Base-by-base conservation (phyloP, 2,113 vertebrate species). In the Varanus komodoensis region DNA sequence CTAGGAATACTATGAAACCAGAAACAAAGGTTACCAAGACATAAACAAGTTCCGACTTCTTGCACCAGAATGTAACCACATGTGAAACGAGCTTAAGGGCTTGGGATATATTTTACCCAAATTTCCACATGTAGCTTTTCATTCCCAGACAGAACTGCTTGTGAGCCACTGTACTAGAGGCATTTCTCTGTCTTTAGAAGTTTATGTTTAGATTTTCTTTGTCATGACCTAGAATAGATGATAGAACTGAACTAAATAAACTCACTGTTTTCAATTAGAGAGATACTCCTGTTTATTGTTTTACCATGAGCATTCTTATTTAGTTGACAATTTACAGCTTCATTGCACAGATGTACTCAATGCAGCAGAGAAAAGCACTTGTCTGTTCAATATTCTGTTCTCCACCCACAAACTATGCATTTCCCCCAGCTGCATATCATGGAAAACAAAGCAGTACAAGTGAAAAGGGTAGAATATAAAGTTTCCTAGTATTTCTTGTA, bases 151-250 rank as follows among this genome's bases (percentile, higher is more conserved):
- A 44, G 50, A 68, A 54, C 0, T 78, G 54, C 74, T 64, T 71
- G 19, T 73, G 73, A 90, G 87, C 71, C 91, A 64, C 8, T 0
- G 4, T 50, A 64, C n/a, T 21, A n/a, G 34, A 86, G 6, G 32
- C n/a, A 73, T 57, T 57, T 73, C 44, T 73, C n/a, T 64, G 3
- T 54, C 57, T 81, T 68, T 75, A 19, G 19, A 89, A 93, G 67
- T 77, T 21, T 78, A 74, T 34, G 88, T 67, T 91, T 15, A 75
- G 23, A 75, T 88, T 93, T 91, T 14, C 67, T 93, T 95, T 93
- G 86, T 50, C 15, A 1, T 54, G 25, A 48, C 86, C 81, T 74
- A 89, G 87, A 95, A 92, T 38, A 93, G 75, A 86, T 32, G 8
- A 78, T 86, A 32, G 68, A 90, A 92, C 82, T 75, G 67, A 84